Evolutionary conservation across 2,888 invertebrate genomes (phyloP).

Genomic region (Rhingia campestris): DNA sequence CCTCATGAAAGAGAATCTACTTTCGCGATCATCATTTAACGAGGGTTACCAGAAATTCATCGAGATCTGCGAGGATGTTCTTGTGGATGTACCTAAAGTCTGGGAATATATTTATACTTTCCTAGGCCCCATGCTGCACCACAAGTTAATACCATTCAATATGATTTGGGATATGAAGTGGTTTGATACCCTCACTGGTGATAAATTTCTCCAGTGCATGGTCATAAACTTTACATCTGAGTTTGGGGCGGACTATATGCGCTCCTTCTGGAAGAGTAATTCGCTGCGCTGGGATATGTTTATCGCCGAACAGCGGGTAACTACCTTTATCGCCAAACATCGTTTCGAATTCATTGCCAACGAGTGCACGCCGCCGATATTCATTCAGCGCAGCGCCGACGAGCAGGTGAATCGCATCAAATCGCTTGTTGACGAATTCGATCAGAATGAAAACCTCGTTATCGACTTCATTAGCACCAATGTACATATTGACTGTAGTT

Average conservation of each 20-base stretch:
- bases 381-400: conserved; percentile 59
- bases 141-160: conserved; percentile 76
- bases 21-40: conserved; percentile 75
- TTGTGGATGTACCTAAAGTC: conserved; percentile 80
- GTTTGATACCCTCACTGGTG: conserved; percentile 76
- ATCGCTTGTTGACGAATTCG: conserved; percentile 76
- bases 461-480: conserved; percentile 81
- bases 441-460: conserved; percentile 78
- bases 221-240: conserved; percentile 79
- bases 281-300: conserved; percentile 78
- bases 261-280: conserved; percentile 78
- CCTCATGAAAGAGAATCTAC: conserved; percentile 76
- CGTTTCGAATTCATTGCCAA: conserved; percentile 78
- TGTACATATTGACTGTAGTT: conserved; percentile 79
- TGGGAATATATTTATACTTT: conserved; percentile 80
- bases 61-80: conserved; percentile 77
- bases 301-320: conserved; percentile 73
- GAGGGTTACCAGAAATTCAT: conserved; percentile 77
- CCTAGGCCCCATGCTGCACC: conserved; percentile 79
- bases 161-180: conserved; percentile 79
- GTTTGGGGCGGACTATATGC: conserved; percentile 79
- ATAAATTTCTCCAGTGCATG: conserved; percentile 78
- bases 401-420: conserved; percentile 79
- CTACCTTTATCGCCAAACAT: conserved; percentile 77
- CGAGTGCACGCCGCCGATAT: conserved; percentile 62